Evolutionary conservation across 2,113 vertebrate species (phyloP), one percentile per base, ranked within the genome.

Genomic region (Tonatia bakeri): DNA sequence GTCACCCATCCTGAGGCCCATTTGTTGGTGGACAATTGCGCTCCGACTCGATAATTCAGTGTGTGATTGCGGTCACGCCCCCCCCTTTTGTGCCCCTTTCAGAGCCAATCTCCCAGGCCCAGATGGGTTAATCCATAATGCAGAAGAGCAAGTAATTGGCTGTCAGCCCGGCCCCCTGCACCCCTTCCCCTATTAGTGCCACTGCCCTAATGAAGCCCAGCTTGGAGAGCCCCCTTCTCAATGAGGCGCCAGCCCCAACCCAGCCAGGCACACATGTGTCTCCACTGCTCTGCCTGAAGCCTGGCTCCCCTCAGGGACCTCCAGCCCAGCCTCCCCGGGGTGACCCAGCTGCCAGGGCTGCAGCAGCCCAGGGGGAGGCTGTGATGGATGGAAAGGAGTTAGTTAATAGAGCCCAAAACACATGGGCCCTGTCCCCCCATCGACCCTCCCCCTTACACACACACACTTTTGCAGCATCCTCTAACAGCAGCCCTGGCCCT

Each of bases 111-210:
- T 98, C 98, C 97, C 98, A 95, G 89, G 95, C 98, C 99, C 99
- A 99, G 99, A 99, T 99, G 99, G 99, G 99, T 99, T 98, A 99
- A 99, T 99, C 99, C 99, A 99, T 99, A 99, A 99, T 99, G 99
- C 98, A 99, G 98, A 98, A 93, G 98, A 98, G 98, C 98, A 98
- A 99, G 98, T 98, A 99, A 99, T 98, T 98, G 98, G 98, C 96
- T 98, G 98, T 98, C 98, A 98, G 98, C 98, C 91, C 96, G 76
- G 96, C 97, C 98, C 98, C 98, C 98, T 91, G 97, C 96, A 98
- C 98, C 98, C 98, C 98, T 95, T 99, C 99, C 98, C 98, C 99
- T 98, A 98, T 99, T 99, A 99, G 98, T 97, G 97, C 98, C 98
- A 98, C 98, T 98, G 97, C 96, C 98, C 98, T 99, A 99, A 99